These are phyloP conservation scores for Meleagris gallopavo DNA, from an alignment of 2,113 vertebrate species.

Conservation along the genomic window DNA sequence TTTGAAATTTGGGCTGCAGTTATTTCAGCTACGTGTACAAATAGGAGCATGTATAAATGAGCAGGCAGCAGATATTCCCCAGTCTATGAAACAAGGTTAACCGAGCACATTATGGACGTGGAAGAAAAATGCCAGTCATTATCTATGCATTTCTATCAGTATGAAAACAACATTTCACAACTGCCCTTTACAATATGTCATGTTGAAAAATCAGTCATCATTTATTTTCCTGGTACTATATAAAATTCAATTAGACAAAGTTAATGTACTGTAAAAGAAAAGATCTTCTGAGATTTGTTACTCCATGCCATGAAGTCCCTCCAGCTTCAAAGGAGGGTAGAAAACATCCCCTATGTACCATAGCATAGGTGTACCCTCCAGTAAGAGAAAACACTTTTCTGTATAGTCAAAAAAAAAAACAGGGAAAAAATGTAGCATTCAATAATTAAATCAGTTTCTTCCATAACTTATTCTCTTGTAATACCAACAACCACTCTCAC, in stretches of 20 bases:
- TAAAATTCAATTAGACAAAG: background rate
- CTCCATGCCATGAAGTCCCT: background rate
- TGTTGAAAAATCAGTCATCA: background rate
- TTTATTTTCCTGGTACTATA: background rate
- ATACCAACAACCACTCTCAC: background rate
- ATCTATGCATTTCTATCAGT: background rate
- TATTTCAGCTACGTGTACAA: background rate
- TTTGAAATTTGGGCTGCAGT: background rate
- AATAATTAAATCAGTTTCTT: background rate
- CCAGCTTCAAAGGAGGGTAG: background rate
- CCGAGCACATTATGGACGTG: background rate
- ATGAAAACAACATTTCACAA: background rate
- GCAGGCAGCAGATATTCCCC: background rate
- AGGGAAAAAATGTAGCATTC: background rate
- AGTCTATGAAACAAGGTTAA: background rate
- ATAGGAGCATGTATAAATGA: background rate
- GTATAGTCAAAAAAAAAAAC: background rate
- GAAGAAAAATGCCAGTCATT: background rate
- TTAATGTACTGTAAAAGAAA: rapidly evolving
- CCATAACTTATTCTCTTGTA: background rate
- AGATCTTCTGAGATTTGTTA: background rate
- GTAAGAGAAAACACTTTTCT: background rate
- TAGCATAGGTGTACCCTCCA: background rate
- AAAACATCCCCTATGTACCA: background rate
- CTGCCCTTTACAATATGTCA: background rate